Conservation (phyloP, 2,797 vertebrate genomes). For the Tenualosa ilisha region DNA sequence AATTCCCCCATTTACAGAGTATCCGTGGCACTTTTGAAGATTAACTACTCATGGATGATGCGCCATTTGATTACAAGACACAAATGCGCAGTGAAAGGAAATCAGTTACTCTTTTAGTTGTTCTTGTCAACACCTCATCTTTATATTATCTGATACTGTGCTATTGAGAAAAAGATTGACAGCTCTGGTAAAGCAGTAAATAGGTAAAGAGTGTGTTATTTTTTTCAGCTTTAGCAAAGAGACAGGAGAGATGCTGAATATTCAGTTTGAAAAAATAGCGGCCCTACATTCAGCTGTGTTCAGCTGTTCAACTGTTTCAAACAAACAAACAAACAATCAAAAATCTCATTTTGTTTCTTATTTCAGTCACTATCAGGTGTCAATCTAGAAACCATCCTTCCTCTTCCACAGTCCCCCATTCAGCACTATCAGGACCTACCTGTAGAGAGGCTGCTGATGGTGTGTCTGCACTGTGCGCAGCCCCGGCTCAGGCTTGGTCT, state of each 20-base stretch:
- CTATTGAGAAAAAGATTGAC: background rate
- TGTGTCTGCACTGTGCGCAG: background rate
- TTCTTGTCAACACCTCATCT: background rate
- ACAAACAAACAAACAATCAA: background rate
- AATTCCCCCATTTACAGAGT: background rate
- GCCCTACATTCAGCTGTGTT: background rate
- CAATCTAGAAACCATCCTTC: background rate
- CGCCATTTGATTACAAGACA: background rate
- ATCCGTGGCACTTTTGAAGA: background rate
- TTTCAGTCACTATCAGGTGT: background rate
- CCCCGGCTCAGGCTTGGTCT: background rate
- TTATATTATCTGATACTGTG: background rate
- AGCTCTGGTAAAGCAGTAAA: background rate
- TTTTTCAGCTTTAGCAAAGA: background rate
- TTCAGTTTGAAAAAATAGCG: background rate
- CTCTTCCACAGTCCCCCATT: background rate
- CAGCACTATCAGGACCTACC: background rate
- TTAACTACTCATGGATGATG: background rate
- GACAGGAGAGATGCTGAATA: background rate
- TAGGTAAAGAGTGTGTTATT: background rate
- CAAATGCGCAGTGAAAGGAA: background rate
- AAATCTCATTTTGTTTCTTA: background rate
- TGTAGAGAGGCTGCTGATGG: background rate
- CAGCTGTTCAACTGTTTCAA: background rate
- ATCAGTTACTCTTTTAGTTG: background rate